These are phyloP conservation scores for Octomys mimax DNA, from an alignment of 2,797 vertebrate species.

Conservation along the genomic window DNA sequence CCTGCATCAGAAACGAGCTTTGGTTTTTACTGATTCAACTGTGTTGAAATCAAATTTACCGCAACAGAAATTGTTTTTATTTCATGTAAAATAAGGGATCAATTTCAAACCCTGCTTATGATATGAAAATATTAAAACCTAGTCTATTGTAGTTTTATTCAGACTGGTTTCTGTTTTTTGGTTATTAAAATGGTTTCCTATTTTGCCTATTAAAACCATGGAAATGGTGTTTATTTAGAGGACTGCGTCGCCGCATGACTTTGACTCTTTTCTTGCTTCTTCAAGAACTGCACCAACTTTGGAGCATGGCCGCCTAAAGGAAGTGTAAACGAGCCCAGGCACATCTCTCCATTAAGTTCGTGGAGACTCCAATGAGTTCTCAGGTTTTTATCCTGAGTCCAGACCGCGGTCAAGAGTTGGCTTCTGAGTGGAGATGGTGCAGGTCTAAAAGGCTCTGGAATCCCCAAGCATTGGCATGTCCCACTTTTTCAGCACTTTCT, in stretches of 20 bases:
- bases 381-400: constrained; percentile 61
- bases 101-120: constrained; percentile 99
- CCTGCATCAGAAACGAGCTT: constrained; percentile 96
- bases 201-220: constrained; percentile 99
- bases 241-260: constrained; percentile 83
- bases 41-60: constrained; percentile 99
- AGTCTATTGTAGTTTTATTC: constrained; percentile 99
- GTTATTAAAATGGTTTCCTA: constrained; percentile 99
- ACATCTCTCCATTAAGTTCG: not conserved
- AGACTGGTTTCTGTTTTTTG: constrained; percentile 99
- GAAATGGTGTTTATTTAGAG: constrained; percentile 95
- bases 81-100: constrained; percentile 98
- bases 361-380: constrained; percentile 31
- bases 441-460: not conserved
- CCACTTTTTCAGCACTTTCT: not conserved
- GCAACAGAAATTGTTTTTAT: constrained; percentile 97
- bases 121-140: constrained; percentile 98
- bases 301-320: not conserved
- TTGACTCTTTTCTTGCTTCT: constrained; percentile 60
- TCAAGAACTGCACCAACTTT: constrained; percentile 28
- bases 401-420: not conserved
- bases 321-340: not conserved
- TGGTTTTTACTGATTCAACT: constrained; percentile 99
- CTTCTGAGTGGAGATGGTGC: not conserved
- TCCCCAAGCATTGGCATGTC: not conserved